Evolutionary conservation across 2,113 vertebrate genomes (phyloP), one percentile per base, ranked within the genome.

Genomic region (Mirounga angustirostris): DNA sequence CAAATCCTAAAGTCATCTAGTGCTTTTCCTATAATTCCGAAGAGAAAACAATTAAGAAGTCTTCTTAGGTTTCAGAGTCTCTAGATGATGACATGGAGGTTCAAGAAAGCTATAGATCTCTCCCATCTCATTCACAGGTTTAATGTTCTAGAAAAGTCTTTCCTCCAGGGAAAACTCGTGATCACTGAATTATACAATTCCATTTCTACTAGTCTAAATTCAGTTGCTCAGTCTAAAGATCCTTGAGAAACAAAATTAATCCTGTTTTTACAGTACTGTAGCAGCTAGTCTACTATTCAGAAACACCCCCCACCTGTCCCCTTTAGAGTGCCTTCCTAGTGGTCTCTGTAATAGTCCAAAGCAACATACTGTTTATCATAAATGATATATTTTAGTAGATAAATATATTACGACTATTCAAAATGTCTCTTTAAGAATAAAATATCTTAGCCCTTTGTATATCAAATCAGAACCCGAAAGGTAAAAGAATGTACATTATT

Each of bases 401-500:
- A 96, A 97, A 97, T 95, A 95, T 56, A 94, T 88, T 46, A 94
- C 59, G 71, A 95, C 59, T 81, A 96, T 95, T 96, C 90, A 85
- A 89, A 92, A 97, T 26, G n/a, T 93, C 71, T 93, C 86, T 83
- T 54, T 71, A 89, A 92, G 93, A 95, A 94, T 97, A 98, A 96
- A 97, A 67, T 91, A 97, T 92, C 92, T 97, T 91, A 97, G 94
- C 71, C 95, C 76, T 97, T 85, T 96, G 43, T 93, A 61, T 97
- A 97, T 78, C 78, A 98, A 97, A 94, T 81, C 92, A 96, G 91
- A 97, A 95, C 61, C 93, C 78, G 86, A 91, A 94, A 96, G 81
- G 81, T 91, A 94, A 96, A 96, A 92, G 84, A 97, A 93, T 89
- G 87, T 91, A 95, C 92, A 93, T 89, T 96, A 94, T 94, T 95